phyloP scores from a whole-genome alignment of 2,797 vertebrate species.

The Pangasius mekongensis region DNA sequence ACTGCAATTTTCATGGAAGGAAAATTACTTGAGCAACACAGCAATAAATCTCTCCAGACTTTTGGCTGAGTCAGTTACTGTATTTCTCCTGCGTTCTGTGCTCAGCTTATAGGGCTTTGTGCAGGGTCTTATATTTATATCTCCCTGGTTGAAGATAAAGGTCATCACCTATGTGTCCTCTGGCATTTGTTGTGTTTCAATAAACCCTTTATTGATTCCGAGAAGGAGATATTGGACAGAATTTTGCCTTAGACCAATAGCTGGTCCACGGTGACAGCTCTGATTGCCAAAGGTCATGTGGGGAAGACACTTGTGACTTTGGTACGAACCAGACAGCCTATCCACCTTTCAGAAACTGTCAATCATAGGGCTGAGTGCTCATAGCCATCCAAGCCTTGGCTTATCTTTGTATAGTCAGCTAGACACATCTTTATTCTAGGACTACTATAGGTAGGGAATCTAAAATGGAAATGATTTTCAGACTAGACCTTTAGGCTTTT shows the following conservation, averaged over 20 bases:
- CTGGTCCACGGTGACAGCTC: slow-evolving; percentile 49
- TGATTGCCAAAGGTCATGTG: slow-evolving; percentile 49
- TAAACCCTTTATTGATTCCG: slow-evolving; percentile 60
- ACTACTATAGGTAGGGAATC: neutral
- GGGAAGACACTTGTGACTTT: slow-evolving; percentile 25
- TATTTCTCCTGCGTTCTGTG: slow-evolving; percentile 52
- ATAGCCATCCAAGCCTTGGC: neutral
- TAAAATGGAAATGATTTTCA: neutral
- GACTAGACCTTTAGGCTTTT: neutral
- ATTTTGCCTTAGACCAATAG: slow-evolving; percentile 33
- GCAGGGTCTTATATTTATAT: slow-evolving; percentile 66
- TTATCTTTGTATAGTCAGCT: slow-evolving; percentile 2
- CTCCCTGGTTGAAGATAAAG: slow-evolving; percentile 64
- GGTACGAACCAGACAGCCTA: slow-evolving; percentile 13
- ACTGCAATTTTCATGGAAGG: neutral
- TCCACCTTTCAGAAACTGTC: slow-evolving; percentile 29
- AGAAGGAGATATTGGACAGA: slow-evolving; percentile 45
- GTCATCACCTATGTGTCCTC: slow-evolving; percentile 64
- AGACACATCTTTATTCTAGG: neutral
- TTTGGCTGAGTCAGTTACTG: slow-evolving; percentile 35
- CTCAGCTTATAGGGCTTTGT: slow-evolving; percentile 63
- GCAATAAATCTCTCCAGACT: slow-evolving; percentile 21
- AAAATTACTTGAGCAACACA: slow-evolving; percentile 22
- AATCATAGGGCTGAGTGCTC: slow-evolving; percentile 12
- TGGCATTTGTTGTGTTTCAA: slow-evolving; percentile 58